Percentiles rank a stretch among this genome's conserved stretches.
phyloP scores from a whole-genome alignment of 2,797 vertebrate species.

The Momotus momota region DNA sequence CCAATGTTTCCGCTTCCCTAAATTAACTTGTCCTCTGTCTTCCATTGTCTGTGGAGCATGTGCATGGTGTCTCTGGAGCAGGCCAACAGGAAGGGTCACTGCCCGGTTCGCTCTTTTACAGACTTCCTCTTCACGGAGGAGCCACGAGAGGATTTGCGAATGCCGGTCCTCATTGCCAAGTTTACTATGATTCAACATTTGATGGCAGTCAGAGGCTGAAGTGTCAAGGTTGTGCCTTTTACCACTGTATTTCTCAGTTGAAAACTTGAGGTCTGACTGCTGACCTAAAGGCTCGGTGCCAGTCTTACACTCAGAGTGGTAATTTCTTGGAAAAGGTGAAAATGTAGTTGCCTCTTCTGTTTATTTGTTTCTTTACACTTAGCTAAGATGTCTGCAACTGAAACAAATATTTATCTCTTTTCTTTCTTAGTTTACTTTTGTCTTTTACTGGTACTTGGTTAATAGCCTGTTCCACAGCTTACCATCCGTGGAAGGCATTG shows the following conservation, averaged over 20 bases:
- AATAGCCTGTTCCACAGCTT: not conserved
- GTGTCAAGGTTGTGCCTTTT: not conserved
- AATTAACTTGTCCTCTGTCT: not conserved
- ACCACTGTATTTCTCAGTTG: not conserved
- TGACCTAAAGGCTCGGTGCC: not conserved
- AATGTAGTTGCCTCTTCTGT: not conserved
- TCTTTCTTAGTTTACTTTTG: not conserved
- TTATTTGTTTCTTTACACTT: not conserved
- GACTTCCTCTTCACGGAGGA: not conserved
- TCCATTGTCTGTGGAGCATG: not conserved
- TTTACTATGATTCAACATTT: not conserved
- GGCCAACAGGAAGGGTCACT: slow-evolving; percentile 17
- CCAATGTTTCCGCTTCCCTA: not conserved
- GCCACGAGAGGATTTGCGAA: not conserved
- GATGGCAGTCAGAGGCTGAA: not conserved
- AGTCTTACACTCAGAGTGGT: not conserved
- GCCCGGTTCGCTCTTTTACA: slow-evolving; percentile 16
- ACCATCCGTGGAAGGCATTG: not conserved
- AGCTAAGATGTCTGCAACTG: not conserved
- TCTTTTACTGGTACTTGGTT: not conserved
- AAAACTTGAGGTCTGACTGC: not conserved
- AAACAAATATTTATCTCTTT: not conserved
- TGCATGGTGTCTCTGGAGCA: not conserved
- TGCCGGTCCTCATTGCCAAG: not conserved
- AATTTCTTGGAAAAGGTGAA: not conserved